Evolutionary conservation across 2,888 invertebrate species (phyloP), one percentile per base, ranked within the genome.

Genomic region (Hemicrepidius hirtus): DNA sequence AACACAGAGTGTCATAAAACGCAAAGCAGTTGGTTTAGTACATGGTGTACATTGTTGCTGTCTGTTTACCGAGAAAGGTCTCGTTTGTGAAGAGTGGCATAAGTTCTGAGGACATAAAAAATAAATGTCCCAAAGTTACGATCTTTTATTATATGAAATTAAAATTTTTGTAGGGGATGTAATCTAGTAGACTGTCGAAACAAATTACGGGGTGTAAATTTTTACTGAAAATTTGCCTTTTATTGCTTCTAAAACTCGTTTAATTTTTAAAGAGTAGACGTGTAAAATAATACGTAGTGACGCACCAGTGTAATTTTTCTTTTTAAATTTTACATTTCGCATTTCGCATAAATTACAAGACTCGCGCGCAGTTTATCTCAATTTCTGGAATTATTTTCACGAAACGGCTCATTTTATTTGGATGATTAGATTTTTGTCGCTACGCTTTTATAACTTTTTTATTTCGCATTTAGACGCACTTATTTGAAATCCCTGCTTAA

Each of bases 351-450:
- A 77, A 77, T 77, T 77, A 76, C 62, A 24, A 32, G 41, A 55
- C 63, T 62, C 63, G 46, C 46, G 40, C 71, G 46, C 71, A 55
- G 71, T 71, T 71, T 66, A 60, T 71, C 67, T 71, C 67, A 68
- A 68, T 71, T 67, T 71, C 40, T n/a, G 10, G 50, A 62, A 71
- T 59, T 65, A 71, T 68, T 68, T 70, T 62, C 66, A 16, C 53
- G 70, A 65, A 71, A 74, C 75, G 72, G 72, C 71, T 67, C 74
- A 53, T 76, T 76, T 76, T 75, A 76, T 76, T 76, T 72, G 72
- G 66, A 55, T 74, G 78, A 78, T 77, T 77, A 75, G 76, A 76
- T 77, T 77, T 75, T 71, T 66, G 73, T 65, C 75, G 67, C 70
- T 68, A 63, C 65, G 66, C 68, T 68, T 68, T 72, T 57, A 50